Percentiles rank a stretch among this genome's conserved stretches.
phyloP scores from a whole-genome alignment of 92 coral and sea anemone species.

The Epizoanthus rinbou region DNA sequence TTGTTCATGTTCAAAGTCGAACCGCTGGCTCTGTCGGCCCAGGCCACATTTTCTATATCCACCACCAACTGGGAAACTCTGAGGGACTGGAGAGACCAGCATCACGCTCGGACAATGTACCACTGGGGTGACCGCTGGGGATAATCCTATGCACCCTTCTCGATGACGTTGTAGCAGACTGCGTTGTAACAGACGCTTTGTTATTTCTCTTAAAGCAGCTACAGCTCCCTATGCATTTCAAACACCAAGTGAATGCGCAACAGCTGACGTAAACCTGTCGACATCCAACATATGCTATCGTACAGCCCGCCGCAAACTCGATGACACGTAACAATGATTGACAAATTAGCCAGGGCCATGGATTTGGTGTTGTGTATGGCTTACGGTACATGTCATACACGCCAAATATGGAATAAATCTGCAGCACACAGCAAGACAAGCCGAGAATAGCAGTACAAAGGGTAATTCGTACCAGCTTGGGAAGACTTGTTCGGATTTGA shows the following conservation, averaged over 20 bases:
- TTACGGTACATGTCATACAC: slow-evolving; percentile 27
- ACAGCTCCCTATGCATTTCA: not conserved
- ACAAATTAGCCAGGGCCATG: slow-evolving; percentile 48
- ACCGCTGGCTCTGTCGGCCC: too few species aligned
- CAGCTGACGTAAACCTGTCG: not conserved
- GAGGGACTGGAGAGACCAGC: not conserved
- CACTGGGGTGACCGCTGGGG: not conserved
- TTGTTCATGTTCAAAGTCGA: too few species aligned
- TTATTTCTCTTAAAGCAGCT: too few species aligned
- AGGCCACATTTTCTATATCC: not conserved
- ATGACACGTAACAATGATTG: slow-evolving; percentile 30
- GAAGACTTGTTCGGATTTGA: not conserved
- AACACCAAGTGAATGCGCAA: not conserved
- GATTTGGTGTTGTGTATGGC: slow-evolving; percentile 8
- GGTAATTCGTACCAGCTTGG: slow-evolving; percentile 43
- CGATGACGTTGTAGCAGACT: not conserved
- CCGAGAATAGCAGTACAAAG: slow-evolving; percentile 46
- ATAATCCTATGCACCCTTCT: too few species aligned
- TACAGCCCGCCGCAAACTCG: slow-evolving; percentile 41
- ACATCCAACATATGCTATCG: slow-evolving; percentile 43
- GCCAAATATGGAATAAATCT: slow-evolving; percentile 46
- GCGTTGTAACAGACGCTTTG: not conserved
- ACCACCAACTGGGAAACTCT: not conserved
- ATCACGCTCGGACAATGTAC: not conserved
- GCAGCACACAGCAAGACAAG: slow-evolving; percentile 34